Evolutionary conservation across 2,888 invertebrate genomes (phyloP).

Genomic region (Operophtera brumata): DNA sequence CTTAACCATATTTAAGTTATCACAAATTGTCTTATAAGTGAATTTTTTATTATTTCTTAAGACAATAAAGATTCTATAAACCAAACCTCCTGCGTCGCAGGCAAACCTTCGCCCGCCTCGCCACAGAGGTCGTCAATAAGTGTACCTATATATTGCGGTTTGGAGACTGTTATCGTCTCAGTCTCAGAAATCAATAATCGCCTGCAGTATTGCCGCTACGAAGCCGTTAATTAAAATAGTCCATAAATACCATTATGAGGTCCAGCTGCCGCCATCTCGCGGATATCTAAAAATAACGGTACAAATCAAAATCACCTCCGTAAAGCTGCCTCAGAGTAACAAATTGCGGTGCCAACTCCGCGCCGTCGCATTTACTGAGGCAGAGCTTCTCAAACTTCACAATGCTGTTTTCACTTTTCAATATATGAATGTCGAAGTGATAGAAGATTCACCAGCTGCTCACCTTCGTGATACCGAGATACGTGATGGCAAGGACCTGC

Average conservation of each 20-base stretch:
- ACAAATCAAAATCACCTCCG: conserved; percentile 57
- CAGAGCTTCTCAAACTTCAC: conserved; percentile 10
- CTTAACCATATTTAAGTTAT: too few relatives aligned
- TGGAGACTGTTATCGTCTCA: too few relatives aligned
- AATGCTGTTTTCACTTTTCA: not conserved
- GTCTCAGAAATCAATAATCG: conserved; percentile 26
- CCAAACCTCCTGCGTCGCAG: too few relatives aligned
- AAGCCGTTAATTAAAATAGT: conserved; percentile 28
- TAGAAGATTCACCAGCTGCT: too few relatives aligned
- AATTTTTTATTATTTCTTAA: too few relatives aligned
- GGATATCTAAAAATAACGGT: conserved; percentile 60
- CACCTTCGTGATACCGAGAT: too few relatives aligned
- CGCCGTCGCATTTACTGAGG: conserved; percentile 2
- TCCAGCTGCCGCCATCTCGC: conserved; percentile 50
- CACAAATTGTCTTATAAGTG: too few relatives aligned
- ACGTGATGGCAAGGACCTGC: too few relatives aligned
- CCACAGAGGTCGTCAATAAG: too few relatives aligned
- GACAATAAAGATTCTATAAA: too few relatives aligned
- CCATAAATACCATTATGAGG: conserved; percentile 39
- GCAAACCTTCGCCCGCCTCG: too few relatives aligned
- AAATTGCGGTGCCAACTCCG: conserved; percentile 45
- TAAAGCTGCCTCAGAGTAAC: conserved; percentile 55
- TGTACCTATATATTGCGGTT: too few relatives aligned
- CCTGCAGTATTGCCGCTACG: conserved; percentile 9
- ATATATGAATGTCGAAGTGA: not conserved